Base-by-base conservation (phyloP, 1,140 invertebrate species). In the Zaprionus africanus region DNA sequence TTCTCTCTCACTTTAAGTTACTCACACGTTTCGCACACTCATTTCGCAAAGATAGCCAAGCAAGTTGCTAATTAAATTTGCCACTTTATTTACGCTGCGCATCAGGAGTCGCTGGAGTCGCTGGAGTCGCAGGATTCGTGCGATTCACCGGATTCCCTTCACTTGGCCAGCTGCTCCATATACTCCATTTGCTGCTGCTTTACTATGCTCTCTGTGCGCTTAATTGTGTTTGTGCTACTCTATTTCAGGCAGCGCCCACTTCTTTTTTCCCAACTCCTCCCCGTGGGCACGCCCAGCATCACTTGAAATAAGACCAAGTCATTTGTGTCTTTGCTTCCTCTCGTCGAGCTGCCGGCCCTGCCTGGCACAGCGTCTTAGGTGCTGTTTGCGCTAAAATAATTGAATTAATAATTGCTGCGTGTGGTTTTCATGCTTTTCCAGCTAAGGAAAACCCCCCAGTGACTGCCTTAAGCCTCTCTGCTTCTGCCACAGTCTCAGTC, bases 321-420 rank as follows among this genome's bases (percentile, higher is more conserved):
- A 90, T 90, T 90, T 90, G 79, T 90, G 78, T 81, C 68, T 75
- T 82, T 64, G 67, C 83, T 65, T 72, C 43, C 41, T 31, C 38
- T 36, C 9, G 58, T 53, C 11, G 43, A 59, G 59, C 46, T 62
- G 43, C 58, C 60, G 64, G n/a, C 26, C 22, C 38, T 68, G 71
- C 22, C 38, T 68, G 71, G 59, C 59, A 54, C 56, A 65, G 66
- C 64, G 79, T 88, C 84, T 88, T 78, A 88, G 85, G 81, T 90
- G 85, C 81, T 85, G 85, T 90, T 85, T 92, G 83, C 78, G 84
- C 91, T 88, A 83, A 88, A 91, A 90, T 92, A 92, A 92, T 92
- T 92, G 91, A 92, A 92, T 92, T 92, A 92, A 92, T 92, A 92
- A 92, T 92, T 92, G 86, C 90, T 92, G 90, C 91, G 91, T 92